These are phyloP conservation scores for Hydropsyche betteni DNA, from an alignment of 2,888 invertebrate species.

Conservation along the genomic window DNA sequence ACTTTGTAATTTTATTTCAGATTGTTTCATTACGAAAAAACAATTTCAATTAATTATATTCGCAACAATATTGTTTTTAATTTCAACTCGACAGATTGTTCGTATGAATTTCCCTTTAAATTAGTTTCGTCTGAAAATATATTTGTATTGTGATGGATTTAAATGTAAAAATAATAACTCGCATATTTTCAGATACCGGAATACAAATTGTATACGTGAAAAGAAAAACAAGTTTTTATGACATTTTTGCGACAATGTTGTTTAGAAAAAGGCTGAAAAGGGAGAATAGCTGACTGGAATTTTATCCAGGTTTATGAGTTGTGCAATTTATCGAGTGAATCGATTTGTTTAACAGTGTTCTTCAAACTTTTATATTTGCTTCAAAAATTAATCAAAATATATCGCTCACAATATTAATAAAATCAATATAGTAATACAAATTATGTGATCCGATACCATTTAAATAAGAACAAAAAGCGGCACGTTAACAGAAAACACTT, in stretches of 20 bases:
- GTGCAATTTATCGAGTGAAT: constrained; percentile 16
- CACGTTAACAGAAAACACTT: too few relatives aligned
- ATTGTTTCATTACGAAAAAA: too few relatives aligned
- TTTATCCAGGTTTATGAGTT: constrained; percentile 29
- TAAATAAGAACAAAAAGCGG: too few relatives aligned
- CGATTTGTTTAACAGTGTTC: not conserved
- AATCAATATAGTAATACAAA: too few relatives aligned
- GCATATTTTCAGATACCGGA: too few relatives aligned
- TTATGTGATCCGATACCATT: too few relatives aligned
- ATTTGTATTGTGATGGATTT: not conserved
- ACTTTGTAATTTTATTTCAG: too few relatives aligned
- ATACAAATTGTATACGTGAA: not conserved
- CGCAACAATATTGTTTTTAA: too few relatives aligned
- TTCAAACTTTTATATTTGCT: not conserved
- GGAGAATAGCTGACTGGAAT: constrained; percentile 26
- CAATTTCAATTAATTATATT: too few relatives aligned
- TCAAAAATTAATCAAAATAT: too few relatives aligned
- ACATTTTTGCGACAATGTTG: constrained; percentile 18
- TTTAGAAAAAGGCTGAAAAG: constrained; percentile 5
- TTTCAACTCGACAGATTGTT: not conserved
- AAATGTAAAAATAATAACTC: constrained; percentile 1
- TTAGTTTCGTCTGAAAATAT: constrained; percentile 7
- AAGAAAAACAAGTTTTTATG: constrained; percentile 2
- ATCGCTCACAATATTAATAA: too few relatives aligned
- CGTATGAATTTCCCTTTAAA: not conserved